Percentiles rank a stretch among this genome's conserved stretches.
Conservation (phyloP, 2,797 vertebrate genomes). For the Choloepus didactylus region DNA sequence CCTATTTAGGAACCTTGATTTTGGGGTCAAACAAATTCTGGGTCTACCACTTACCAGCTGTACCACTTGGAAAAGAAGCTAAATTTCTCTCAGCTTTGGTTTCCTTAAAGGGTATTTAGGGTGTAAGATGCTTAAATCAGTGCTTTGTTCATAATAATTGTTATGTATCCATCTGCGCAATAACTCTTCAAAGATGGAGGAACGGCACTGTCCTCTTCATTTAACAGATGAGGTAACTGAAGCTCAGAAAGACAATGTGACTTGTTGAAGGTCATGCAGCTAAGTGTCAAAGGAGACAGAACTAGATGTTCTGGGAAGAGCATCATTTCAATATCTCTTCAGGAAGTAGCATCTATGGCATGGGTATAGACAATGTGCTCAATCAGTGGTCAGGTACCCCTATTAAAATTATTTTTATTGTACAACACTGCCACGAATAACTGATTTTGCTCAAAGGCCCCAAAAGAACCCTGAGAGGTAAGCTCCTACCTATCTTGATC, state of each 20-base stretch:
- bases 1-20: conserved; percentile 26
- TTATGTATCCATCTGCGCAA: neutral
- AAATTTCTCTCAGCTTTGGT: neutral
- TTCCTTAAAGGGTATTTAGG: neutral
- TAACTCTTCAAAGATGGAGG: neutral
- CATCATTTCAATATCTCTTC: neutral
- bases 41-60: neutral
- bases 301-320: neutral
- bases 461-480: neutral
- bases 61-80: conserved; percentile 56
- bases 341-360: neutral
- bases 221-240: conserved; percentile 45
- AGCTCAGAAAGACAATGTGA: neutral
- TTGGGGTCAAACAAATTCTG: conserved; percentile 59
- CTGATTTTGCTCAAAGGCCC: conserved; percentile 39
- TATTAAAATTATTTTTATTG: neutral
- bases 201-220: neutral
- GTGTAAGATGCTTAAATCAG: neutral
- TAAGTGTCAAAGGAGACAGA: neutral
- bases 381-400: neutral
- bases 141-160: neutral
- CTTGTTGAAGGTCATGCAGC: neutral
- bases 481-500: neutral
- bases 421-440: conserved; percentile 1
- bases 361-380: neutral